Conservation (phyloP, 2,888 invertebrate species). For the Dryadula phaetusa region DNA sequence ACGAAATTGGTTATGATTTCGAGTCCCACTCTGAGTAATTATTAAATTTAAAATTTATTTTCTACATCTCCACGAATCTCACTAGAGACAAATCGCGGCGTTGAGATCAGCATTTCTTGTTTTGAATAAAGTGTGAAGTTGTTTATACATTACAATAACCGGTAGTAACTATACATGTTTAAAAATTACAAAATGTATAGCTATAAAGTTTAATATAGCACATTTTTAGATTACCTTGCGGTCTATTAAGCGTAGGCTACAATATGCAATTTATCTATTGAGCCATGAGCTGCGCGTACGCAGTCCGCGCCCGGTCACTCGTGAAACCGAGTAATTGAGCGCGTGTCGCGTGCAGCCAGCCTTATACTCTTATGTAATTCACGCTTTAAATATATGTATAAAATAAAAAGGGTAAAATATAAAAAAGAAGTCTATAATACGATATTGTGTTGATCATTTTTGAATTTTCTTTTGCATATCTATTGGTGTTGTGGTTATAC, state of each 20-base stretch:
- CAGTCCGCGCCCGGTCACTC: constrained; percentile 53
- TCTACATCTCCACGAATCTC: no score
- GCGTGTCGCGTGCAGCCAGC: constrained; percentile 57
- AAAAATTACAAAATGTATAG: neutral
- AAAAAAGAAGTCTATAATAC: neutral
- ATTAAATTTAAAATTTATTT: no score
- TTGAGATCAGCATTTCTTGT: no score
- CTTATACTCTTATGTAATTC: constrained; percentile 47
- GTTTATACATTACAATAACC: no score
- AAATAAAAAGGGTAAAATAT: neutral
- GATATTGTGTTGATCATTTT: neutral
- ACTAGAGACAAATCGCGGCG: no score
- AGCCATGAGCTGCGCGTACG: constrained; percentile 49
- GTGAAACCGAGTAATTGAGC: constrained; percentile 63
- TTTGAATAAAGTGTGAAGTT: no score
- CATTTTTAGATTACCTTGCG: constrained; percentile 14
- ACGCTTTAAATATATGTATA: constrained; percentile 14
- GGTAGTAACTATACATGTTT: no score
- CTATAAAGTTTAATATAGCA: neutral
- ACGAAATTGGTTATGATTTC: no score
- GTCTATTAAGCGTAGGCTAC: constrained; percentile 22
- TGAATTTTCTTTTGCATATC: neutral
- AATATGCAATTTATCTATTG: constrained; percentile 20
- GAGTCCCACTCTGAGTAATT: no score
- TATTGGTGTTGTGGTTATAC: no score